These are phyloP conservation scores for Megalops atlanticus DNA, from an alignment of 2,113 vertebrate genomes.

Conservation along the genomic window DNA sequence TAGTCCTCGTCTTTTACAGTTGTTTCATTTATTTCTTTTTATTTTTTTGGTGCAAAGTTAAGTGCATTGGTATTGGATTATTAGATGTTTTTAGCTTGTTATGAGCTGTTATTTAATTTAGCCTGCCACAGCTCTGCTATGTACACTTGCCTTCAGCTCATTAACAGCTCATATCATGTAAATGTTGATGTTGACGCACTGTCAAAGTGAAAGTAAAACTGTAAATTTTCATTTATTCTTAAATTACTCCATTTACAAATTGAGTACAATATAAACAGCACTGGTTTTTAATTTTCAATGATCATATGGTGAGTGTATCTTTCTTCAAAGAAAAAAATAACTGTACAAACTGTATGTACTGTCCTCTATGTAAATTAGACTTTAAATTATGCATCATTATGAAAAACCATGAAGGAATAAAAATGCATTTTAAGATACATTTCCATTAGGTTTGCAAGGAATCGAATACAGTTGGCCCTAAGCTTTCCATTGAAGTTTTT, in stretches of 20 bases:
- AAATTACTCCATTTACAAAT: slow-evolving; percentile 19
- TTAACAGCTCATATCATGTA: slow-evolving; percentile 62
- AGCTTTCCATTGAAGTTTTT: slow-evolving; percentile 35
- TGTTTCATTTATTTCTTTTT: no score
- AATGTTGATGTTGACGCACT: slow-evolving; percentile 51
- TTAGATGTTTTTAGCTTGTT: no score
- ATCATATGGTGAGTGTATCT: background rate
- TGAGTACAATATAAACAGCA: background rate
- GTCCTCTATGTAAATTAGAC: slow-evolving; percentile 14
- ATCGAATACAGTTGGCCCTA: slow-evolving; percentile 42
- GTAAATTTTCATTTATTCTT: slow-evolving; percentile 33
- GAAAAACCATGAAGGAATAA: background rate
- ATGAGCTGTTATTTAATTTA: no score
- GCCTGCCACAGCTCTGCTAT: no score
- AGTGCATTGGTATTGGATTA: no score
- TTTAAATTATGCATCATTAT: background rate
- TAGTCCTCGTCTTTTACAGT: no score
- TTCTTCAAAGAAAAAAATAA: slow-evolving; percentile 5
- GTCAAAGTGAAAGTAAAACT: slow-evolving; percentile 33
- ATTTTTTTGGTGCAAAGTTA: no score
- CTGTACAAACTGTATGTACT: background rate
- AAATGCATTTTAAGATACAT: background rate
- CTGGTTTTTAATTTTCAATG: slow-evolving; percentile 5
- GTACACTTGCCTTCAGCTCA: slow-evolving; percentile 55
- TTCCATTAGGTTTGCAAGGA: slow-evolving; percentile 16